Evolutionary conservation across 2,797 vertebrate species (phyloP).

Genomic region (Buphagus erythrorhynchus): DNA sequence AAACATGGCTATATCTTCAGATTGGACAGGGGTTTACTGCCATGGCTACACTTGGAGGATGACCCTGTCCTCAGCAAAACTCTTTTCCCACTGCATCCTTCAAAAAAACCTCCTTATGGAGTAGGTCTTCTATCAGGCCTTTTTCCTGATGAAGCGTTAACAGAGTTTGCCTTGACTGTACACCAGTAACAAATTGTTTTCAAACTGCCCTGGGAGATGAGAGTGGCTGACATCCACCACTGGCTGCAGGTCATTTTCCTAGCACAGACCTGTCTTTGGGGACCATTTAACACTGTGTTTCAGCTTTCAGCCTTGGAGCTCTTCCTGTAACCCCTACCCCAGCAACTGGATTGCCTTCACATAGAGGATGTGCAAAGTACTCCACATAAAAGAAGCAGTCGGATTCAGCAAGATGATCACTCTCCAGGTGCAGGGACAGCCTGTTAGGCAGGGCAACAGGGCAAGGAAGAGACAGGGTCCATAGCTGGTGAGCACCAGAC

Average conservation of each 20-base stretch:
- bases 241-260: background rate
- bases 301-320: background rate
- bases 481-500: background rate
- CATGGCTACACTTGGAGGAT: background rate
- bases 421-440: background rate
- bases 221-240: background rate
- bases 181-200: constrained; percentile 4
- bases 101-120: background rate
- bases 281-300: constrained; percentile 1
- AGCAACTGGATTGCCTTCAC: background rate
- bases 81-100: background rate
- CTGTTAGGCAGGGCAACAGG: background rate
- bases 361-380: background rate
- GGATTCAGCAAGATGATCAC: background rate
- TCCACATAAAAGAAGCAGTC: background rate
- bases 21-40: background rate
- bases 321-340: background rate
- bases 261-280: background rate
- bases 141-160: background rate
- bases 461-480: background rate
- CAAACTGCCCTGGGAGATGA: background rate
- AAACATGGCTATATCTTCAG: background rate
- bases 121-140: background rate
- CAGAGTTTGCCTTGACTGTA: background rate
- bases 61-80: background rate